A percentile compares a stretch with the other conserved stretches of the same genome.
Conservation (phyloP, 2,888 invertebrate genomes). For the Pammene aurita region DNA sequence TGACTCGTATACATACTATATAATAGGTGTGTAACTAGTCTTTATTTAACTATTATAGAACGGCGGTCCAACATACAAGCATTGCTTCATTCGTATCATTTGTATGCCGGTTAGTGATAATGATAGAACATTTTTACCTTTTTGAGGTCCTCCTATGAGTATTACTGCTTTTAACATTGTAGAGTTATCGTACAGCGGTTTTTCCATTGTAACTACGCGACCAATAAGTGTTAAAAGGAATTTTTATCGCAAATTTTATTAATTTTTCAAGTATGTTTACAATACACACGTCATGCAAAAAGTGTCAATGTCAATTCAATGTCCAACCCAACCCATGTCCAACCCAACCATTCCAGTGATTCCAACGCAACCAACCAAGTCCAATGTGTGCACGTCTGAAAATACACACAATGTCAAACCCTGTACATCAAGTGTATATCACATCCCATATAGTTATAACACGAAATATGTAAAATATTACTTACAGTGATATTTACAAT, state of each 20-base stretch:
- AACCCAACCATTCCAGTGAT: no score
- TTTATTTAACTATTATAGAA: neutral
- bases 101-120: constrained; percentile 56
- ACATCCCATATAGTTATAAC: no score
- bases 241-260: neutral
- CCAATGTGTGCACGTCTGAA: no score
- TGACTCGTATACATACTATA: neutral
- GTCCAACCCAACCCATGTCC: no score
- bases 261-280: constrained; percentile 33
- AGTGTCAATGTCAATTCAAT: constrained; percentile 6
- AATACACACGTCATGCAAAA: constrained; percentile 30
- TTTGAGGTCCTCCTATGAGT: constrained; percentile 96
- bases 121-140: constrained; percentile 85
- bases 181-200: constrained; percentile 12
- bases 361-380: no score
- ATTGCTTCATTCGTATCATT: neutral
- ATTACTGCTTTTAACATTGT: constrained; percentile 93
- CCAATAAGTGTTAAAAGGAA: neutral
- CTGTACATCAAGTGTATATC: no score
- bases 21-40: neutral
- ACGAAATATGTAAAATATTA: no score
- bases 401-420: no score
- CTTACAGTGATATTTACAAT: no score
- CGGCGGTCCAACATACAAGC: neutral
- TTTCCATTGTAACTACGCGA: constrained; percentile 19